Evolutionary conservation across 2,797 vertebrate genomes (phyloP).

Genomic region (Pitangus sulphuratus): DNA sequence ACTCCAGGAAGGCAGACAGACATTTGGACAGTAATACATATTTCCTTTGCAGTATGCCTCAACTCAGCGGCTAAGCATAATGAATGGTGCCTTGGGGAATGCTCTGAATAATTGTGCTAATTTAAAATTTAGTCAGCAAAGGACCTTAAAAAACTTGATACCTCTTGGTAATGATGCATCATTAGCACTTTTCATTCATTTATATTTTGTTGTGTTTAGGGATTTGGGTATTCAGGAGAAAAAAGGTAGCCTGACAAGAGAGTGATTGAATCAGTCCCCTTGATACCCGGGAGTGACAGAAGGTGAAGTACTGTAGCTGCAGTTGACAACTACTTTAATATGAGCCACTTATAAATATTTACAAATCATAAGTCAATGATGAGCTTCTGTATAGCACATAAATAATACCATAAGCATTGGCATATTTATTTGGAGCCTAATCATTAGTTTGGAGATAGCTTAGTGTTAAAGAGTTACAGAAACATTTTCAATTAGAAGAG

Average conservation of each 20-base stretch:
- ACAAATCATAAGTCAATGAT: conserved; percentile 75
- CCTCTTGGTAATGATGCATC: conserved; percentile 74
- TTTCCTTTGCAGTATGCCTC: conserved; percentile 50
- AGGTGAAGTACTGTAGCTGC: conserved; percentile 73
- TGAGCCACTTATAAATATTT: conserved; percentile 81
- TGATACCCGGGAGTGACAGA: conserved; percentile 74
- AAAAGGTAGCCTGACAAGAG: conserved; percentile 78
- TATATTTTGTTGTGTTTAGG: conserved; percentile 81
- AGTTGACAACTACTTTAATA: conserved; percentile 79
- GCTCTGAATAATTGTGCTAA: conserved; percentile 75
- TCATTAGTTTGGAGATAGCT: conserved; percentile 37
- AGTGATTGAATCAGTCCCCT: conserved; percentile 75
- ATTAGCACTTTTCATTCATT: conserved; percentile 76
- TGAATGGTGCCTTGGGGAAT: conserved; percentile 65
- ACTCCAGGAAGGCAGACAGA: conserved; percentile 33
- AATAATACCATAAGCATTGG: conserved; percentile 61
- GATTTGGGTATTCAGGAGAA: conserved; percentile 75
- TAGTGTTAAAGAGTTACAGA: conserved; percentile 46
- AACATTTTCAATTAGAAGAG: conserved; percentile 28
- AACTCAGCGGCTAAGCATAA: conserved; percentile 65
- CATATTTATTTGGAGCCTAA: conserved; percentile 60
- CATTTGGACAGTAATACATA: conserved; percentile 28
- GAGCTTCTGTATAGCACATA: conserved; percentile 57
- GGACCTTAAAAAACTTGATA: conserved; percentile 74
- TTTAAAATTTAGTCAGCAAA: conserved; percentile 78